Evolutionary conservation across 2,888 invertebrate species (phyloP).

Genomic region (Clepsis dumicolana): DNA sequence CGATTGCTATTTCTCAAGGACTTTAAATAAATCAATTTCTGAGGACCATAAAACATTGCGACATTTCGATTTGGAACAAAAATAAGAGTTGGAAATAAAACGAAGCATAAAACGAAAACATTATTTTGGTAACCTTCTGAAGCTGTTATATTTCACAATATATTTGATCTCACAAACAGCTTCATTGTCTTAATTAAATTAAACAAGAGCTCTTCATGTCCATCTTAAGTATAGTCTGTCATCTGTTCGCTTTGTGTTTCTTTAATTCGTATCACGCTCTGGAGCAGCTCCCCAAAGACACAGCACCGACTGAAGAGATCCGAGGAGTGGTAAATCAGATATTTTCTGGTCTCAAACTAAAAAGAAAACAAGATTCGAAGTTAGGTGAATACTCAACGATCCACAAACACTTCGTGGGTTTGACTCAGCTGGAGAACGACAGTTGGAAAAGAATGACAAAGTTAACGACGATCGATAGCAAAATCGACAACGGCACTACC

Average conservation of each 20-base stretch:
- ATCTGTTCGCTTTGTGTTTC: background rate
- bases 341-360: constrained; percentile 58
- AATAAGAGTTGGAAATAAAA: constrained; percentile 39
- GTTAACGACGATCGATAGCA: constrained; percentile 55
- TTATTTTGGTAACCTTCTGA: constrained; percentile 46
- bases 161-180: background rate
- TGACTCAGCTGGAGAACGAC: constrained; percentile 59
- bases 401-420: constrained; percentile 62
- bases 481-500: constrained; percentile 53
- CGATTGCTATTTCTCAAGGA: background rate
- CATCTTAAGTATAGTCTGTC: constrained; percentile 2
- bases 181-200: background rate
- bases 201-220: constrained; percentile 25
- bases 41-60: constrained; percentile 4
- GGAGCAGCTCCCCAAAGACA: background rate
- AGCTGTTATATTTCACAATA: constrained; percentile 44
- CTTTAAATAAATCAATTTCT: background rate
- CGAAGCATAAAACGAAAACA: constrained; percentile 39
- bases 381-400: constrained; percentile 57
- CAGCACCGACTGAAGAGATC: constrained; percentile 3
- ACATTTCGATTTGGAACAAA: constrained; percentile 8
- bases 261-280: constrained; percentile 1
- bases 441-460: constrained; percentile 58
- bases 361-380: constrained; percentile 11
- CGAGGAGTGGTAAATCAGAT: constrained; percentile 56